Conservation (phyloP, 2,797 vertebrate species). For the Chromis chromis region DNA sequence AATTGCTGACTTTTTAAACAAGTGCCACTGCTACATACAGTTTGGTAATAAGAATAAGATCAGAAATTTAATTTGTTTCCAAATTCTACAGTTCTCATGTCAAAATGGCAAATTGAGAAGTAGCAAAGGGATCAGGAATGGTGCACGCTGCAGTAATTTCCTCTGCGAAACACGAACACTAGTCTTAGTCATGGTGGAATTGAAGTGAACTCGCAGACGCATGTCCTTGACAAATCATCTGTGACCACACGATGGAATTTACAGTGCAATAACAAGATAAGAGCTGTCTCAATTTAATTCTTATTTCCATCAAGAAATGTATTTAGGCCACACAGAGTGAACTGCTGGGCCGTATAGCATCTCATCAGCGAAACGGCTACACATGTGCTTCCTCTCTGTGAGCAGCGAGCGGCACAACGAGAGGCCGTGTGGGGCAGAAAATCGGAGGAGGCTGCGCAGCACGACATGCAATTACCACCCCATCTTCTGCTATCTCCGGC, state of each 20-base stretch:
- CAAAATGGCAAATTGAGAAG: conserved; percentile 5
- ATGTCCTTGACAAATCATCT: conserved; percentile 26
- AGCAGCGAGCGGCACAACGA: conserved; percentile 18
- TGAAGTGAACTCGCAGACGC: background rate
- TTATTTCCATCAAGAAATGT: conserved; percentile 60
- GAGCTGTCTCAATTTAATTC: conserved; percentile 61
- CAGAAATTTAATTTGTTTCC: conserved; percentile 20
- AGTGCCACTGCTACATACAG: background rate
- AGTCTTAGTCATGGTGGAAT: conserved; percentile 1
- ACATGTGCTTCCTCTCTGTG: conserved; percentile 31
- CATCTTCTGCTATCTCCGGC: background rate
- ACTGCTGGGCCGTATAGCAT: conserved; percentile 29
- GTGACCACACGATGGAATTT: conserved; percentile 57
- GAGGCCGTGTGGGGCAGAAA: background rate
- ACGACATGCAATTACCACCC: conserved; percentile 29
- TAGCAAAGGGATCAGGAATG: background rate
- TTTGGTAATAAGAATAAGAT: conserved; percentile 6
- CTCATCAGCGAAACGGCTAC: conserved; percentile 51
- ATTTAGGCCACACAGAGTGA: conserved; percentile 52
- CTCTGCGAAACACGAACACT: conserved; percentile 1
- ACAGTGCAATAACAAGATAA: conserved; percentile 56
- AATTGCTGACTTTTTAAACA: conserved; percentile 9
- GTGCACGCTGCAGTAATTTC: background rate
- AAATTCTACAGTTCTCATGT: background rate
- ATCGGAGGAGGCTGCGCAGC: conserved; percentile 3